These are phyloP conservation scores for Amblyraja radiata DNA, from an alignment of 2,797 vertebrate species.

Conservation along the genomic window DNA sequence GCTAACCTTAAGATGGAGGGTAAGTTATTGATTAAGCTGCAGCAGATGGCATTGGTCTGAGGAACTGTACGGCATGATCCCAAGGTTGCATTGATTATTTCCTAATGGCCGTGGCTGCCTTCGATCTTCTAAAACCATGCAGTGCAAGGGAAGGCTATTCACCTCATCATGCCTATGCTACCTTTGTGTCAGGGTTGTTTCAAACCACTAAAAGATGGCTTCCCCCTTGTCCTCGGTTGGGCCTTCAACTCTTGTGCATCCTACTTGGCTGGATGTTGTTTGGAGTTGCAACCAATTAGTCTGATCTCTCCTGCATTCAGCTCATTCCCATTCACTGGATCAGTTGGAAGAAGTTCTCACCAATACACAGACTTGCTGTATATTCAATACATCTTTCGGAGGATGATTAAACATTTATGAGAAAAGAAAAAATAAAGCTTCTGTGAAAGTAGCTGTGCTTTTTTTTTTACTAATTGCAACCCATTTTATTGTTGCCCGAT, in stretches of 20 bases:
- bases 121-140: background rate
- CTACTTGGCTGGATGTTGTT: background rate
- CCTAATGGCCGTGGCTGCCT: background rate
- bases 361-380: background rate
- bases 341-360: too few relatives aligned
- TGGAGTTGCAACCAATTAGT: background rate
- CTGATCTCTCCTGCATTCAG: too few relatives aligned
- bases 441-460: too few relatives aligned
- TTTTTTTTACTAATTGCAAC: too few relatives aligned
- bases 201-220: background rate
- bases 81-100: background rate
- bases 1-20: background rate
- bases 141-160: too few relatives aligned
- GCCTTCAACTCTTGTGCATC: background rate
- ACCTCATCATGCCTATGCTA: background rate
- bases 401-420: background rate
- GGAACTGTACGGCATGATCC: background rate
- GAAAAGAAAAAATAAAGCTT: background rate
- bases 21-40: too few relatives aligned
- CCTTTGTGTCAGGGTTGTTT: background rate
- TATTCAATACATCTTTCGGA: background rate
- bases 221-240: background rate
- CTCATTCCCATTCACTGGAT: background rate
- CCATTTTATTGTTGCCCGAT: too few relatives aligned
- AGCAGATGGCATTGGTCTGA: background rate